Conservation (phyloP, 1,140 invertebrate genomes). For the Sitobion miscanthi region DNA sequence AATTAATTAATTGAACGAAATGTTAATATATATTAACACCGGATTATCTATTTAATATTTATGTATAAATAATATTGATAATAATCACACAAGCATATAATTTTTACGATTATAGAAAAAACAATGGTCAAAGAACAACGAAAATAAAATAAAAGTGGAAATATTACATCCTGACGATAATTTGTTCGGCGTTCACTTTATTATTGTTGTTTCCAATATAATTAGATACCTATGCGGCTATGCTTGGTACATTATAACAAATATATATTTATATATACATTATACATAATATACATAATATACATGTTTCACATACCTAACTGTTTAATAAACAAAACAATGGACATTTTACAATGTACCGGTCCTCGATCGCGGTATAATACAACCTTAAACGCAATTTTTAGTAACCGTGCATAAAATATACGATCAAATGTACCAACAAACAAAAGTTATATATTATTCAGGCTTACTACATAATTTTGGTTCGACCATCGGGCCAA, state of each 20-base stretch:
- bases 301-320: background rate
- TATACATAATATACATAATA: no score
- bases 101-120: background rate
- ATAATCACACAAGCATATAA: background rate
- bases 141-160: background rate
- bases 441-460: background rate
- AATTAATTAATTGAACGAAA: background rate
- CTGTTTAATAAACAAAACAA: background rate
- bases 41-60: background rate
- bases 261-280: background rate
- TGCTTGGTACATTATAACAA: background rate
- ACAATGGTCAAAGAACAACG: background rate
- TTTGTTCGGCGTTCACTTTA: background rate
- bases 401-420: background rate
- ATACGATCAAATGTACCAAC: background rate
- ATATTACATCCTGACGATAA: background rate
- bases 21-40: background rate
- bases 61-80: background rate
- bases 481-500: background rate
- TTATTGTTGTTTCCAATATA: background rate
- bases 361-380: background rate
- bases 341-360: background rate
- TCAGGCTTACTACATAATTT: background rate
- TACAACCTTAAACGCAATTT: background rate
- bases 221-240: background rate